Evolutionary conservation across 2,113 vertebrate genomes (phyloP).

Genomic region (Prunella himalayana): DNA sequence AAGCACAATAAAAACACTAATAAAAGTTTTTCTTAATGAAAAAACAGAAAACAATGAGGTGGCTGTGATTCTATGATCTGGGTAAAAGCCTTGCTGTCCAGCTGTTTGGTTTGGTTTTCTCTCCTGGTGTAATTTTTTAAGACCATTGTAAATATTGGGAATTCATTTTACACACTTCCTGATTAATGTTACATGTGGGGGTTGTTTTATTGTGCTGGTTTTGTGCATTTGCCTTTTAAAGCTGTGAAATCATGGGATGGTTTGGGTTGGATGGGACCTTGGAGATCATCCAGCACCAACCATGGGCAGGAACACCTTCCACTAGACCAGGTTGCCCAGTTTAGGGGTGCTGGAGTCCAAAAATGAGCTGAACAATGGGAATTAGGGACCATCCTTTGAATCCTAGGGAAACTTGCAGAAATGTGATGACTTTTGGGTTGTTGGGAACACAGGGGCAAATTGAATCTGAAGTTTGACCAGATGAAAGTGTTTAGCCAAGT

Average conservation of each 20-base stretch:
- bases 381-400: not conserved
- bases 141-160: not conserved
- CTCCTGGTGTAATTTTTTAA: not conserved
- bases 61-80: fast-evolving
- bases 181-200: fast-evolving
- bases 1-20: not conserved
- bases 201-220: not conserved
- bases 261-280: not conserved
- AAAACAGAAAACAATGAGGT: not conserved
- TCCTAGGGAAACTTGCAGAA: not conserved
- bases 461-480: not conserved
- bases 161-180: not conserved
- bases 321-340: not conserved
- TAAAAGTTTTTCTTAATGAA: not conserved
- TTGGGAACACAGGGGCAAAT: not conserved
- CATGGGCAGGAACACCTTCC: not conserved
- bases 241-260: not conserved
- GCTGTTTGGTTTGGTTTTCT: not conserved
- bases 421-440: not conserved
- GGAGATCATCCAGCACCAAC: not conserved
- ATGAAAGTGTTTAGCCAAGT: not conserved
- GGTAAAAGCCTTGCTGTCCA: not conserved
- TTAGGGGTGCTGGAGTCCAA: not conserved
- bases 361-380: not conserved
- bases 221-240: not conserved